A percentile compares a stretch with the other conserved stretches of the same genome.
Conservation (phyloP, 1,140 invertebrate genomes). For the Zaprionus ornatus region DNA sequence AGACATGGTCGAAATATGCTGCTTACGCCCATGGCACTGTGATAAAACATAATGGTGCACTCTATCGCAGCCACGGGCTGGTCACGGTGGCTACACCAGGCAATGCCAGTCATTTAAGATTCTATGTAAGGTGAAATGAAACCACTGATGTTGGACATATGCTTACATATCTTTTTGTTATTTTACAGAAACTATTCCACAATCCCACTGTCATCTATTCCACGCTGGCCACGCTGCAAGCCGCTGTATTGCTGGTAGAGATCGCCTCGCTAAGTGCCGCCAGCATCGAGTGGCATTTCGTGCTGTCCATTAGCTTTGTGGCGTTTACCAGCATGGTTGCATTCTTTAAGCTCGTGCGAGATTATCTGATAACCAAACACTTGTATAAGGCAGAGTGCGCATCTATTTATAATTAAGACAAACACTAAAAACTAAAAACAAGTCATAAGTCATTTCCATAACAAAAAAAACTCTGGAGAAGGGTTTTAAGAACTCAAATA, state of each 20-base stretch:
- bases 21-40: constrained; percentile 92
- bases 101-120: constrained; percentile 91
- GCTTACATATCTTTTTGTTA: background rate
- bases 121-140: constrained; percentile 90
- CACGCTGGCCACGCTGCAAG: constrained; percentile 89
- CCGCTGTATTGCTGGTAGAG: constrained; percentile 90
- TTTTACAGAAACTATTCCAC: constrained; percentile 91
- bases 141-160: background rate
- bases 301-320: constrained; percentile 92
- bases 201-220: constrained; percentile 93
- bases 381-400: constrained; percentile 91
- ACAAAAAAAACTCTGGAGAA: constrained; percentile 12
- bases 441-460: background rate
- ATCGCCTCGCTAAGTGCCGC: constrained; percentile 90
- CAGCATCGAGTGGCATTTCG: constrained; percentile 94
- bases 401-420: constrained; percentile 79
- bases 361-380: constrained; percentile 93
- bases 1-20: constrained; percentile 88
- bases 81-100: constrained; percentile 92
- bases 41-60: constrained; percentile 90
- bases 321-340: constrained; percentile 96
- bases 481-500: background rate
- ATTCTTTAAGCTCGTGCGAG: constrained; percentile 94
- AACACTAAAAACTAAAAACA: background rate
- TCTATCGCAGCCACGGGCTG: constrained; percentile 91